Conservation (phyloP, 2,797 vertebrate species). For the Chloroceryle inda region DNA sequence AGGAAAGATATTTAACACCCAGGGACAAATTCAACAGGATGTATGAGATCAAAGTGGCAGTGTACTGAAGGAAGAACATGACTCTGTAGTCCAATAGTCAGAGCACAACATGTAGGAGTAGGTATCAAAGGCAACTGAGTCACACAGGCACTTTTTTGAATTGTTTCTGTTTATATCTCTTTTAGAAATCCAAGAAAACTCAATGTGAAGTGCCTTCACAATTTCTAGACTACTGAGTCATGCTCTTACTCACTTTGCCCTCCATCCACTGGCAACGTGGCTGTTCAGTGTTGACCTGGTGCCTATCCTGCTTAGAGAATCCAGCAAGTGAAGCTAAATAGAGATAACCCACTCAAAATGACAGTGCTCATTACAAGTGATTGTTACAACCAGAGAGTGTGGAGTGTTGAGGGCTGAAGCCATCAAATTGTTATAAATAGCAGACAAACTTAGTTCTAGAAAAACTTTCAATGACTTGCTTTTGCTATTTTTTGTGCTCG, state of each 20-base stretch:
- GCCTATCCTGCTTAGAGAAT: neutral
- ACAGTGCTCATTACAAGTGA: neutral
- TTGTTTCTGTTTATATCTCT: neutral
- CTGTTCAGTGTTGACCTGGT: neutral
- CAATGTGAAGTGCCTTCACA: neutral
- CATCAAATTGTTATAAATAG: accelerated
- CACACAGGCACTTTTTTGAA: accelerated
- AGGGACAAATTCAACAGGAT: neutral
- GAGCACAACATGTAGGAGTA: neutral
- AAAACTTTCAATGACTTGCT: neutral
- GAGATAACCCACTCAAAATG: neutral
- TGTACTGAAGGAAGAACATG: accelerated
- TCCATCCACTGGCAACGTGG: neutral
- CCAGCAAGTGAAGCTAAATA: neutral
- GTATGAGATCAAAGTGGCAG: neutral
- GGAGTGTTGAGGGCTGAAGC: neutral
- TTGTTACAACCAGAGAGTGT: neutral
- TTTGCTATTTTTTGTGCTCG: neutral
- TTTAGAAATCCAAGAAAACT: neutral
- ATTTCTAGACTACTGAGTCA: neutral
- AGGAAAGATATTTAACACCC: neutral
- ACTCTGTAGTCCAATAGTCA: neutral
- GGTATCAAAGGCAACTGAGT: neutral
- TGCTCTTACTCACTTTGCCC: neutral
- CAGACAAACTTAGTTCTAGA: neutral